A percentile compares a stretch with the other conserved stretches of the same genome.
These are phyloP conservation scores for Eulemur rubriventer DNA, from an alignment of 2,797 vertebrate genomes.

Conservation along the genomic window DNA sequence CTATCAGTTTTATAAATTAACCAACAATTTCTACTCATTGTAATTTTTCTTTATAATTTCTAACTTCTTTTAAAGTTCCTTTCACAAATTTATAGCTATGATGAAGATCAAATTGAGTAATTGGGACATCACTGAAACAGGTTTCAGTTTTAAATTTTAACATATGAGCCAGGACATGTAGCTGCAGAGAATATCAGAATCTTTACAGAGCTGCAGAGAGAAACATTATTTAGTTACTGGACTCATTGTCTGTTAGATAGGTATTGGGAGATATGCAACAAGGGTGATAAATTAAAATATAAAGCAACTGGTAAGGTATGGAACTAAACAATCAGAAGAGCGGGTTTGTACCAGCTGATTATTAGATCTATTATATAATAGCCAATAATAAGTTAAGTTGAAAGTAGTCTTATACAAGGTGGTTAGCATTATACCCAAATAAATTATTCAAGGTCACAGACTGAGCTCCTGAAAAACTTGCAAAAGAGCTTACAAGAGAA, in stretches of 20 bases:
- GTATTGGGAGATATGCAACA: background rate
- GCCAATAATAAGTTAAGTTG: background rate
- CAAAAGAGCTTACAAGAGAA: background rate
- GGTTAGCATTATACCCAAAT: background rate
- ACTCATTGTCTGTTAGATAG: background rate
- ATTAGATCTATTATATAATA: background rate
- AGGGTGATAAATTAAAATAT: background rate
- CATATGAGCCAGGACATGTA: background rate
- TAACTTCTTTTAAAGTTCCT: background rate
- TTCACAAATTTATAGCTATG: background rate
- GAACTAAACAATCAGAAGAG: background rate
- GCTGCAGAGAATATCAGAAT: background rate
- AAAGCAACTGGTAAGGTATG: background rate
- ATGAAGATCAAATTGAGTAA: background rate
- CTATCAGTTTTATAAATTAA: constrained; percentile 28
- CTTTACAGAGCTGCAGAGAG: background rate
- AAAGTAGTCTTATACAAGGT: background rate
- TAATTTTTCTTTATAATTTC: constrained; percentile 12
- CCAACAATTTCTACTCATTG: background rate
- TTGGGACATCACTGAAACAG: background rate
- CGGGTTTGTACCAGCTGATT: background rate
- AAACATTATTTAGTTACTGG: background rate
- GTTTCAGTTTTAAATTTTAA: constrained; percentile 30
- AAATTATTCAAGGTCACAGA: constrained; percentile 26
- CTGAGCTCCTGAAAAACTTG: background rate